phyloP scores from a whole-genome alignment of 2,797 vertebrate species.

The Phrynocephalus guinanensis region DNA sequence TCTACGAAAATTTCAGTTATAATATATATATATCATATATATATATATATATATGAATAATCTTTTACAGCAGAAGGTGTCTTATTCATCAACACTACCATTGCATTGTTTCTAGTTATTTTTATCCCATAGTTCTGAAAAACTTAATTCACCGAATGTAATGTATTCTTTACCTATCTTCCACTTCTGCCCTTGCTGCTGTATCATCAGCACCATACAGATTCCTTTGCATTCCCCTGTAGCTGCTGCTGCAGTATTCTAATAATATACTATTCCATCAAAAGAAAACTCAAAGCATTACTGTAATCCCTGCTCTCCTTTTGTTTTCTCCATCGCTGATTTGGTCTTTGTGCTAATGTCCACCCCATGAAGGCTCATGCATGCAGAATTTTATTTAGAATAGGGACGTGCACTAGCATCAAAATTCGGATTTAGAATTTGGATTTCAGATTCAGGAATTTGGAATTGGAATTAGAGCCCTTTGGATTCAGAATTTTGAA shows the following conservation, averaged over 20 bases:
- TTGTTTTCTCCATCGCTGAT: not conserved
- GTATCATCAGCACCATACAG: not conserved
- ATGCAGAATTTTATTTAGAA: not conserved
- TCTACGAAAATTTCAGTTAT: too few species aligned
- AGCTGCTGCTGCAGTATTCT: not conserved
- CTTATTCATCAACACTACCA: not conserved
- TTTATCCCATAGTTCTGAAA: not conserved
- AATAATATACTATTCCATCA: not conserved
- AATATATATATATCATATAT: not conserved
- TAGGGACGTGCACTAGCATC: too few species aligned
- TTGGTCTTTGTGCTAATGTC: not conserved
- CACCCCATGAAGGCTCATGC: not conserved
- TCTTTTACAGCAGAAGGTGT: not conserved
- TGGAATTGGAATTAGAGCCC: too few species aligned
- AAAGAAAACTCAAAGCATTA: not conserved
- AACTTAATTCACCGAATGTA: not conserved
- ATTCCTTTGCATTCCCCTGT: not conserved
- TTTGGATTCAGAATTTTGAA: too few species aligned
- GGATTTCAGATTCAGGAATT: too few species aligned
- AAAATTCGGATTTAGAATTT: too few species aligned
- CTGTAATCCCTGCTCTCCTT: not conserved
- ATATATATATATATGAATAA: not conserved
- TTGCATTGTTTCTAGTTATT: not conserved
- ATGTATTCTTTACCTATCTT: not conserved
- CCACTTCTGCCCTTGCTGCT: not conserved